Conservation (phyloP, 2,797 vertebrate genomes). For the Lagothrix lagotricha region DNA sequence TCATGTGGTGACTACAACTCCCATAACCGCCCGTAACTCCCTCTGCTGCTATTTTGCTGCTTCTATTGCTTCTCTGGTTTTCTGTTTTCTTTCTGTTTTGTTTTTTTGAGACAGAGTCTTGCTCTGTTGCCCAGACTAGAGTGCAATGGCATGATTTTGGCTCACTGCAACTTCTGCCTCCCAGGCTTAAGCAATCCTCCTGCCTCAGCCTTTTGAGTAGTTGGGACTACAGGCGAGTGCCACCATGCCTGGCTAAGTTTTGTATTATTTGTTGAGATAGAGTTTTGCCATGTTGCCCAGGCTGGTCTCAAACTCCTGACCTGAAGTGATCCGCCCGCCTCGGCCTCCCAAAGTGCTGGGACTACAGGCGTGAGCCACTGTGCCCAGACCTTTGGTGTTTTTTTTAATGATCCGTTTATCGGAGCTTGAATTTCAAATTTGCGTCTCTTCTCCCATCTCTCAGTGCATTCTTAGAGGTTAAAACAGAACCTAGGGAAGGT, state of each 20-base stretch:
- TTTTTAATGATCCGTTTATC: not conserved
- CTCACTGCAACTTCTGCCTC: not conserved
- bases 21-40: fast-evolving
- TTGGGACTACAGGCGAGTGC: not conserved
- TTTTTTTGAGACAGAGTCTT: not conserved
- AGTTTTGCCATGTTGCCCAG: not conserved
- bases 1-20: not conserved
- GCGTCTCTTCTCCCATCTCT: not conserved
- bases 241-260: not conserved
- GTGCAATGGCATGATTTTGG: not conserved
- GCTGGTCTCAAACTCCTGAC: not conserved
- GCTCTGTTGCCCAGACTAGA: not conserved
- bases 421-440: not conserved
- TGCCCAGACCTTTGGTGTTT: not conserved
- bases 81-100: not conserved
- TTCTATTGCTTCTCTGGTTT: not conserved
- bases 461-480: not conserved
- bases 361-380: not conserved
- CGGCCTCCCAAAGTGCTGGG: not conserved
- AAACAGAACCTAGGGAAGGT: not conserved
- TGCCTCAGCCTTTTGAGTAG: not conserved
- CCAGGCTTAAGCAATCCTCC: not conserved
- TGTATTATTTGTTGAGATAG: not conserved
- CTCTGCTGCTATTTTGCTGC: not conserved
- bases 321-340: not conserved